Base-by-base conservation (phyloP, 1,140 invertebrate species). In the Zaprionus capensis region DNA sequence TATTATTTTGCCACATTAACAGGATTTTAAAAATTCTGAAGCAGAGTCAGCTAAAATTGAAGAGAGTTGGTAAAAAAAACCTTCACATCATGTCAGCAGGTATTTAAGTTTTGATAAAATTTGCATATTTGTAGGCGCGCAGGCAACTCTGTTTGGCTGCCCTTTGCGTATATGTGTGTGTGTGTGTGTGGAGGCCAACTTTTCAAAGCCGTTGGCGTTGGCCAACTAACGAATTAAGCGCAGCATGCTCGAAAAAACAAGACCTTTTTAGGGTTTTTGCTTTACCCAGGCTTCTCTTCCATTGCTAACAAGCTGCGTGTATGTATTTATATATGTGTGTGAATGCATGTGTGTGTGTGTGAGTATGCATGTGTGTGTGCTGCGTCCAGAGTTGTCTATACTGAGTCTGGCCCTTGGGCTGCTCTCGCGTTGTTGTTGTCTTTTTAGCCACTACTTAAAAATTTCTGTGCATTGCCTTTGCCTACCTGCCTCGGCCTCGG, bases 71-170 rank as follows among this genome's bases (percentile, higher is more conserved):
- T 36, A 76, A 84, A 49, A 22, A 51, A 22, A 51, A 51, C 20
- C 46, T 14, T 67, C 68, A 83, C 46, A 24, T 61, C 68, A 83
- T 83, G 81, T 83, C 81, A 83, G 77, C 81, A 83, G 80, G 73
- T 83, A 84, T 84, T 83, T 83, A 84, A 83, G 49, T 80, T 81
- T 84, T 64, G 63, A 80, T 84, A 77, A 51, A 74, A 80, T 84
- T 84, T 84, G 81, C 77, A 84, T 83, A 83, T 84, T 79, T 71
- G 68, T 62, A 77, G 80, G 80, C 76, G 80, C 76, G 59, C 66
- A 71, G 76, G 80, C 71, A 82, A 79, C 67, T 24, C 72, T 75
- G 51, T 56, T 70, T 74, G 1, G 36, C 58, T 63, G 14, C 31
- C 38, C 9, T 56, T 68, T 56, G 38, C 55, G 28, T 41, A 3